Evolutionary conservation across 2,888 invertebrate species (phyloP).

Genomic region (Caenorhabditis sp.): DNA sequence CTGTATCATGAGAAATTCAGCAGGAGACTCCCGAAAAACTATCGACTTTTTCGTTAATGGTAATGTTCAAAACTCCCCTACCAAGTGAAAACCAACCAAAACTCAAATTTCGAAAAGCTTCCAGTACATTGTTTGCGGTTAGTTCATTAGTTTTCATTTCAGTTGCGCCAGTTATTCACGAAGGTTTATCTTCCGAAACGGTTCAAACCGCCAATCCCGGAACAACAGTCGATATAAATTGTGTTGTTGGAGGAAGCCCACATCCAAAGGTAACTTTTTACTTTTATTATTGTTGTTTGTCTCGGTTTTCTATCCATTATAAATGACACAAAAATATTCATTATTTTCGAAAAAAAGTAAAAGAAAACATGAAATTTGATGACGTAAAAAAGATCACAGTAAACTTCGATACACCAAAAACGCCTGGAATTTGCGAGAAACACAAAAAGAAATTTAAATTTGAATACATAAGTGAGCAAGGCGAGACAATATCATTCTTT

Average conservation of each 20-base stretch:
- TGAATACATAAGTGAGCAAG: constrained; percentile 24
- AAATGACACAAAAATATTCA: constrained; percentile 5
- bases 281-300: not conserved
- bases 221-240: constrained; percentile 71
- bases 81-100: too few relatives aligned
- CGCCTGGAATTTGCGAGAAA: not conserved
- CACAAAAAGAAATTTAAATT: not conserved
- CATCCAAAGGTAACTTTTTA: constrained; percentile 19
- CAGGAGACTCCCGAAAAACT: constrained; percentile 63
- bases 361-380: not conserved
- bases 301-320: not conserved
- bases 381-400: constrained; percentile 1
- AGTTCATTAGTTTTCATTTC: constrained; percentile 10
- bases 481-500: not conserved
- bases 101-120: too few relatives aligned
- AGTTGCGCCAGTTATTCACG: constrained; percentile 63
- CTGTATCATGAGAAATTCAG: constrained; percentile 60
- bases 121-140: too few relatives aligned
- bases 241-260: constrained; percentile 53
- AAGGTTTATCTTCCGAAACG: constrained; percentile 54
- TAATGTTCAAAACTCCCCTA: constrained; percentile 13
- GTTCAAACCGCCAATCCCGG: constrained; percentile 54
- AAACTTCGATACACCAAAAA: not conserved
- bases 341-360: not conserved
- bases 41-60: constrained; percentile 63